These are phyloP conservation scores for Heteractis magnifica DNA, from an alignment of 92 coral and sea anemone species.

Conservation along the genomic window DNA sequence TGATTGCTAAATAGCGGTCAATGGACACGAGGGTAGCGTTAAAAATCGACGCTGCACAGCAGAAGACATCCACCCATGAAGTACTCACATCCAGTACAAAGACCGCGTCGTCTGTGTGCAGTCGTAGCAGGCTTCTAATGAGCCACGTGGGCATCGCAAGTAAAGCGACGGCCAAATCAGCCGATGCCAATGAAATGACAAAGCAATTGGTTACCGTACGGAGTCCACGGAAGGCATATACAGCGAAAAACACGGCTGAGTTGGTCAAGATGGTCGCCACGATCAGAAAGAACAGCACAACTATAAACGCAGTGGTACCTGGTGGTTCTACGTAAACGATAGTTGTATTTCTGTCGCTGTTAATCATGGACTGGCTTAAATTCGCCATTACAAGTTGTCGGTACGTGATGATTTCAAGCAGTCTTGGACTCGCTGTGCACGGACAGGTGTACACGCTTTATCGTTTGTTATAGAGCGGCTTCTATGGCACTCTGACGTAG, in stretches of 20 bases:
- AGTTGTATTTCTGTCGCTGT: constrained; percentile 1
- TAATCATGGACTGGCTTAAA: neutral
- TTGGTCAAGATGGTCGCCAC: constrained; percentile 67
- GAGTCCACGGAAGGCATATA: constrained; percentile 76
- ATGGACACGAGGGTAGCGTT: constrained; percentile 77
- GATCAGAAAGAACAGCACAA: constrained; percentile 56
- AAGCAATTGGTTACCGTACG: constrained; percentile 84
- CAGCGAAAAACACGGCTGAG: constrained; percentile 72
- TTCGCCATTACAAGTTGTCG: constrained; percentile 2
- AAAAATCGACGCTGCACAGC: constrained; percentile 74
- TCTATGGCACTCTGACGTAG: constrained; percentile 5
- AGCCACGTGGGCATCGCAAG: constrained; percentile 84
- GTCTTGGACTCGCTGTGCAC: neutral
- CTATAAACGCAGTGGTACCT: constrained; percentile 34
- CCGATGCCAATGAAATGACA: constrained; percentile 73
- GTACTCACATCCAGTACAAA: constrained; percentile 55
- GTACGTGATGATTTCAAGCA: neutral
- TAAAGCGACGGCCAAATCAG: constrained; percentile 75
- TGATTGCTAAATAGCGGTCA: constrained; percentile 83
- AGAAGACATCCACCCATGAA: constrained; percentile 73
- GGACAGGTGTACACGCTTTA: constrained; percentile 19
- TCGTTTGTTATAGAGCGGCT: neutral
- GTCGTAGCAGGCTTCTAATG: constrained; percentile 31
- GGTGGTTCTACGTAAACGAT: neutral
- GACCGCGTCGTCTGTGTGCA: constrained; percentile 27